Base-by-base conservation (phyloP, 2,888 invertebrate genomes). In the Spodoptera littoralis region DNA sequence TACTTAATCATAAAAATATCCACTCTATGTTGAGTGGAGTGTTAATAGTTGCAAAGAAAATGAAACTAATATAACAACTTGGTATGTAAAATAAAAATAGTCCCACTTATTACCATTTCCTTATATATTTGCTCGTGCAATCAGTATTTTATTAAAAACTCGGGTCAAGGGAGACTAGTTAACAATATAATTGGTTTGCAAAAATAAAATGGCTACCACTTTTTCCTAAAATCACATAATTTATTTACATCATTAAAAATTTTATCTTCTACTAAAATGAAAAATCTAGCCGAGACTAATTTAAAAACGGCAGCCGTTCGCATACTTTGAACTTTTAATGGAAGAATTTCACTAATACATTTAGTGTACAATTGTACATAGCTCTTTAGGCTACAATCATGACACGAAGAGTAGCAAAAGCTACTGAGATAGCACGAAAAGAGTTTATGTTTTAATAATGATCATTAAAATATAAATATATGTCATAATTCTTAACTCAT, bases 251-350 rank as follows among this genome's bases (percentile, higher is more conserved):
- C 48, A 61, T 48, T 22, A 69, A 1, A 13, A 36, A 55, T 43
- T 48, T 44, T 55, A 57, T 41, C 22, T 44, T 51, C 50, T 53
- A 54, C 13, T 48, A 30, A 56, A 73, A 50, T 27, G 4, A 60
- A 18, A 52, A 42, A 30, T 60, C 66, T 74, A 77, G 66, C 57
- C 55, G 43, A 36, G 60, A 73, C 70, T 77, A 66, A 57, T 62
- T 36, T 50, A 47, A 51, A 54, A 74, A 60, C 24, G 36, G 44
- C 9, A 60, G 45, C 56, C 50, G 11, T 49, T 55, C 45, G 76
- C 76, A 65, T 48, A 70, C 42, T 42, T 52, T 52, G 27, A 43
- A 22, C 11, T 9, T 9, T 36, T 8, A 9, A 8, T 8, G 36
- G 6, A 8, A 36, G 8, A 8, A 36, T 36, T 36, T 36, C 4